Base-by-base conservation (phyloP, 2,113 vertebrate species). In the Macquaria ambigua region DNA sequence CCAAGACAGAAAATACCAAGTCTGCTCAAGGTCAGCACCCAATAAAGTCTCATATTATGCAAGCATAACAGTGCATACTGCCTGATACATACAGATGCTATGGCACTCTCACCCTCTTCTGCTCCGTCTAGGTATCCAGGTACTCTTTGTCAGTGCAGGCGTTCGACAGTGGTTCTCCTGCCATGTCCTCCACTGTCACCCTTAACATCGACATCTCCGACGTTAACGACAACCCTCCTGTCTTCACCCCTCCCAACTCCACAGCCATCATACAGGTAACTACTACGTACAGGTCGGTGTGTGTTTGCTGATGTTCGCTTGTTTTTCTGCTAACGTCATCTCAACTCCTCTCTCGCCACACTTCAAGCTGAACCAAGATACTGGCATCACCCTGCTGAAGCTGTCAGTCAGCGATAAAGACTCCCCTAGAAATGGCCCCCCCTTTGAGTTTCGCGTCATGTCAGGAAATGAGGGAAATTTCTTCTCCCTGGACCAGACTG, bases 171-270 rank as follows among this genome's bases (percentile, higher is more conserved):
- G 98, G 98, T 75, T 95, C 93, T 21, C 98, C 97, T 59, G 94
- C 96, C 63, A 96, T 98, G 97, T 98, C 98, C 37, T 97, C 98
- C 20, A 97, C 97, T 2, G 97, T 97, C 89, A 97, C 95, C 0
- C 95, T 99, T 79, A 99, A 98, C 68, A 96, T 99, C 52, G 97
- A 99, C 83, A 95, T 99, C 88, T 97, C 98, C 0, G 98, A 99
- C 43, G 96, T 99, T 61, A 99, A 99, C 0, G 98, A 99, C 93
- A 99, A 99, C 84, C 95, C 97, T 12, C 98, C 98, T 0, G 88
- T 96, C 34, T 99, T 99, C 92, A 97, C 93, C 53, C 98, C 97
- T 12, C 95, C 96, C 59, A 99, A 99, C 91, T 97, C 97, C 70
- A 98, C 97, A 0, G 96, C 96, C 63, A 96, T 97, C 53, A 96